Evolutionary conservation across 2,797 vertebrate genomes (phyloP), one percentile per base, ranked within the genome.

Genomic region (Artibeus jamaicensis): DNA sequence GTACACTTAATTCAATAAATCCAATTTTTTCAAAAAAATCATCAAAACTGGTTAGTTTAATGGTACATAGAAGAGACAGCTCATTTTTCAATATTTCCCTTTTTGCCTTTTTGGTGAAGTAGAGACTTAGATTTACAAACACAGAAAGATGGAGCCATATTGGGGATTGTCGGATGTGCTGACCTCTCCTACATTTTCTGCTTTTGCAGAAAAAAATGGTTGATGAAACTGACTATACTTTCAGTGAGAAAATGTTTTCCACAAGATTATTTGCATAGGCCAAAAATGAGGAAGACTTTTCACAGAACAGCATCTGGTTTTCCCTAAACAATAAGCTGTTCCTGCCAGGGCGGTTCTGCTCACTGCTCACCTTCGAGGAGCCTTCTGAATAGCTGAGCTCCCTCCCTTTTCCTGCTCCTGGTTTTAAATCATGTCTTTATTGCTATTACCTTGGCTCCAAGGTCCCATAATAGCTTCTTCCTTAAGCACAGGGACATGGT

Each of bases 1-100:
- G 9, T 78, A 91, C 6, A 71, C 89, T 82, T 96, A 78, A 70
- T 89, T 78, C 37, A 91, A 24, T 42, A 82, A 81, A 77, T 65
- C 5, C 9, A 50, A n/a, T 71, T 87, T 70, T 29, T 50, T 32
- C 12, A 62, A 94, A 59, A 84, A 77, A 1, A 26, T 12, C 44
- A 44, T 44, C 42, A 67, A 67, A 73, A 59, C n/a, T 68, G 6
- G 7, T 39, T 50, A 44, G 14, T 42, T 88, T 65, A 76, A 32
- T 42, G 16, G 29, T 79, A 42, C n/a, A 0, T 14, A 70, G 26
- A 78, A 67, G 55, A 50, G 15, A 65, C 4, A 81, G 24, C 48
- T 67, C 37, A 0, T 4, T 95, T 92, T 34, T 82, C 10, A 77
- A 32, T 50, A 67, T 18, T 78, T 88, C 7, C 79, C 29, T 77